These are phyloP conservation scores for Picathartes gymnocephalus DNA, from an alignment of 2,113 vertebrate species.

Conservation along the genomic window DNA sequence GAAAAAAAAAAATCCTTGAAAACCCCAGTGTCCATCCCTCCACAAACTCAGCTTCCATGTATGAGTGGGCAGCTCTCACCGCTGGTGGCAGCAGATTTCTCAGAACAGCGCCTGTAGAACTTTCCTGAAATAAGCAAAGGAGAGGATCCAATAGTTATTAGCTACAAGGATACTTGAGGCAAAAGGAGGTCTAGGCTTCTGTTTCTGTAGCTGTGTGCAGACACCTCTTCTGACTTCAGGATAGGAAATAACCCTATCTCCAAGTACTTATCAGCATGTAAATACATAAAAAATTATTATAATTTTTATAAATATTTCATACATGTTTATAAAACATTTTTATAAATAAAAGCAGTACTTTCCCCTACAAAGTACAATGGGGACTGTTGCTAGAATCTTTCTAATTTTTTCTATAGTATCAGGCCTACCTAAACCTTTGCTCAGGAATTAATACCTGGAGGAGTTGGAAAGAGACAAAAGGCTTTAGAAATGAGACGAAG, in stretches of 20 bases:
- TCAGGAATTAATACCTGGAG: background rate
- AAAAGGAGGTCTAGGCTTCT: background rate
- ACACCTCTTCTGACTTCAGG: background rate
- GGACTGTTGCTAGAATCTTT: background rate
- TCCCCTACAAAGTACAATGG: background rate
- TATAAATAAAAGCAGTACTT: background rate
- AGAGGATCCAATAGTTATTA: background rate
- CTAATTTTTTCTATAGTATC: background rate
- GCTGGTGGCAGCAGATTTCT: background rate
- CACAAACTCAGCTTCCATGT: background rate
- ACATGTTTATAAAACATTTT: background rate
- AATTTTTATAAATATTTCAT: background rate
- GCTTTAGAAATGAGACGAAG: background rate
- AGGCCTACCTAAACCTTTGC: background rate
- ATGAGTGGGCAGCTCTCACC: background rate
- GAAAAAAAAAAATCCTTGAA: background rate
- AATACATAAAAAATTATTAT: background rate
- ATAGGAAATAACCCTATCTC: background rate
- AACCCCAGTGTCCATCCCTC: background rate
- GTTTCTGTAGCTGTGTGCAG: background rate
- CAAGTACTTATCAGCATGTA: accelerated
- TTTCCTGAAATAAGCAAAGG: background rate
- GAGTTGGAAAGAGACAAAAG: background rate
- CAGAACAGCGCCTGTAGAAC: background rate
- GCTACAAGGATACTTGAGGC: background rate